phyloP scores from a whole-genome alignment of 2,113 vertebrate species.

The Ochotona princeps region DNA sequence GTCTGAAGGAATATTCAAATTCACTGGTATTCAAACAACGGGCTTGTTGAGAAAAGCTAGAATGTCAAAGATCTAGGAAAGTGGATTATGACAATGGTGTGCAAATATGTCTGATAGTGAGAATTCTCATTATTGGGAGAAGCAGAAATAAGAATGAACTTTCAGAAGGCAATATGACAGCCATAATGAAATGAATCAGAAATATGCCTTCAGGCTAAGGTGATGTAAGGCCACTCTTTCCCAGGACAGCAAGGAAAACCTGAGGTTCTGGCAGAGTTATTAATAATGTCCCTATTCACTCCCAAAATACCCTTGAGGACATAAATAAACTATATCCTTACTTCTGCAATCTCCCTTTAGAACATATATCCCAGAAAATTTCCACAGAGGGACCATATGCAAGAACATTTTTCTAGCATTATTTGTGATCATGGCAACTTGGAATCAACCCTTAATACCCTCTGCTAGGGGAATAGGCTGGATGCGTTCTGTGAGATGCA shows the following conservation, averaged over 20 bases:
- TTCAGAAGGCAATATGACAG: neutral
- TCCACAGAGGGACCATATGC: neutral
- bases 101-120: neutral
- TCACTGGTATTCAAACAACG: neutral
- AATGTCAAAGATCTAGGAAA: neutral
- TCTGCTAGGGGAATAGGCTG: neutral
- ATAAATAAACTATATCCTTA: neutral
- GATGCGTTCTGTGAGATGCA: neutral
- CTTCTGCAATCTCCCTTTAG: neutral
- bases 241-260: neutral
- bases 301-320: constrained; percentile 19
- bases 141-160: neutral
- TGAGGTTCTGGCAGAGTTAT: neutral
- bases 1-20: neutral
- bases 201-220: neutral
- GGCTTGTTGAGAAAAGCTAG: neutral
- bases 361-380: neutral
- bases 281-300: neutral
- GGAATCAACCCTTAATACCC: neutral
- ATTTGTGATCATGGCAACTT: neutral
- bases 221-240: neutral
- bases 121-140: neutral
- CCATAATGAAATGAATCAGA: neutral
- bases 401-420: neutral
- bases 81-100: neutral